Conservation (phyloP, 2,797 vertebrate species). For the Macropodus opercularis region DNA sequence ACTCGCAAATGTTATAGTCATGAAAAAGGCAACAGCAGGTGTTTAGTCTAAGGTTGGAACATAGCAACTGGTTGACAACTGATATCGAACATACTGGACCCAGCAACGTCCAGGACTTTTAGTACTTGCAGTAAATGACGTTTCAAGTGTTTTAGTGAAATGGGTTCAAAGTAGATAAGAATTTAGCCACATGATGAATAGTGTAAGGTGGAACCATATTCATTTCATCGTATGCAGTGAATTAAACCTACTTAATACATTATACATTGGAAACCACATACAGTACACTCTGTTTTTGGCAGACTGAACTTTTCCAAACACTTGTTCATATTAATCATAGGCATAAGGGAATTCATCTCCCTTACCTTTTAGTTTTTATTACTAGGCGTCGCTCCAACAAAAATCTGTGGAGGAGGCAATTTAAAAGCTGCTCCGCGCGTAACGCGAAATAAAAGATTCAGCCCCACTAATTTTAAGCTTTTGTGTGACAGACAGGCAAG, state of each 20-base stretch:
- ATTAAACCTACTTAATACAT: constrained; percentile 21
- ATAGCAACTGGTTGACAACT: not conserved
- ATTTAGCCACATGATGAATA: not conserved
- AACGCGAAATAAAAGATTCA: constrained; percentile 50
- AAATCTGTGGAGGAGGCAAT: constrained; percentile 17
- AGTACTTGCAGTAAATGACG: too few relatives aligned
- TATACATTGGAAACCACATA: constrained; percentile 14
- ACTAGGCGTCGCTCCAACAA: constrained; percentile 22
- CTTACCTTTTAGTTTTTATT: constrained; percentile 31
- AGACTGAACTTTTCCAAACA: constrained; percentile 34
- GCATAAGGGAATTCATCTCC: constrained; percentile 18
- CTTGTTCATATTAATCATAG: constrained; percentile 42
- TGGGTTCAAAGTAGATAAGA: not conserved
- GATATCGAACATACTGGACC: not conserved
- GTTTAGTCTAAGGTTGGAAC: not conserved
- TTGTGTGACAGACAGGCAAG: constrained; percentile 30
- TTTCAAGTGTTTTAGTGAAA: too few relatives aligned
- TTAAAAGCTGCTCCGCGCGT: constrained; percentile 16
- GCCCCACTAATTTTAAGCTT: constrained; percentile 10
- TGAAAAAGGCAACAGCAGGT: not conserved
- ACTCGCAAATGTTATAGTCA: too few relatives aligned
- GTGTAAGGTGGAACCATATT: constrained; percentile 11
- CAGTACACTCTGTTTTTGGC: constrained; percentile 5
- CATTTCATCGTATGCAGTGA: constrained; percentile 15
- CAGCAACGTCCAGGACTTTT: not conserved